phyloP scores from a whole-genome alignment of 2,113 vertebrate genomes.

The Cephalophus harveyi region DNA sequence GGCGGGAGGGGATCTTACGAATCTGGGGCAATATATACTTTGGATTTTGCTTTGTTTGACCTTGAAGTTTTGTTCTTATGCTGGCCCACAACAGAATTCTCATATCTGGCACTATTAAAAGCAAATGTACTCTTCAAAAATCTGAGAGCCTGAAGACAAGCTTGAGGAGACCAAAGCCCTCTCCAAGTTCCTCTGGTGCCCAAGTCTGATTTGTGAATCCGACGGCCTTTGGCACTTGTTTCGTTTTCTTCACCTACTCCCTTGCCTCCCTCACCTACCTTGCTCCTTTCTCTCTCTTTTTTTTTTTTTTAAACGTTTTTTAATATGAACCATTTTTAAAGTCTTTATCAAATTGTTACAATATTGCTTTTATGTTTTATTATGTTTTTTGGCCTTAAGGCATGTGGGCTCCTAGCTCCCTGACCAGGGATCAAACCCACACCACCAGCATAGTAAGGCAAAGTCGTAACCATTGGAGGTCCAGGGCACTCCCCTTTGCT shows the following conservation, averaged over 20 bases:
- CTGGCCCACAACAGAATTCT: background rate
- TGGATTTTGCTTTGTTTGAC: background rate
- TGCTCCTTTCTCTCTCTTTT: background rate
- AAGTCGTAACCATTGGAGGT: background rate
- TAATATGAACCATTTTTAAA: background rate
- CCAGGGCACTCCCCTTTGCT: background rate
- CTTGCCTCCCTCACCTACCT: background rate
- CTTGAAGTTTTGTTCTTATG: background rate
- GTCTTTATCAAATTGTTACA: background rate
- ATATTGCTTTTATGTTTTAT: background rate
- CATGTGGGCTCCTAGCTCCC: background rate
- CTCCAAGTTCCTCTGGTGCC: accelerated
- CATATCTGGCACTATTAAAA: background rate
- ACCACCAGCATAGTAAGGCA: accelerated
- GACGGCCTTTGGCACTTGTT: background rate
- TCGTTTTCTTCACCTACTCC: background rate
- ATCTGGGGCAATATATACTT: background rate
- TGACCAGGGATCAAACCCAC: background rate
- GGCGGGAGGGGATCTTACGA: background rate
- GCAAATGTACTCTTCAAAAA: background rate
- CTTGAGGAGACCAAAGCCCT: background rate
- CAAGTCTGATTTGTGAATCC: background rate
- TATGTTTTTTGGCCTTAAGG: background rate
- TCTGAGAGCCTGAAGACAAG: background rate
- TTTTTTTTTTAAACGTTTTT: too few relatives aligned